A percentile compares a stretch with the other conserved stretches of the same genome.
Evolutionary conservation across 1,140 invertebrate species (phyloP).

Genomic region (Aphidius gifuensis): DNA sequence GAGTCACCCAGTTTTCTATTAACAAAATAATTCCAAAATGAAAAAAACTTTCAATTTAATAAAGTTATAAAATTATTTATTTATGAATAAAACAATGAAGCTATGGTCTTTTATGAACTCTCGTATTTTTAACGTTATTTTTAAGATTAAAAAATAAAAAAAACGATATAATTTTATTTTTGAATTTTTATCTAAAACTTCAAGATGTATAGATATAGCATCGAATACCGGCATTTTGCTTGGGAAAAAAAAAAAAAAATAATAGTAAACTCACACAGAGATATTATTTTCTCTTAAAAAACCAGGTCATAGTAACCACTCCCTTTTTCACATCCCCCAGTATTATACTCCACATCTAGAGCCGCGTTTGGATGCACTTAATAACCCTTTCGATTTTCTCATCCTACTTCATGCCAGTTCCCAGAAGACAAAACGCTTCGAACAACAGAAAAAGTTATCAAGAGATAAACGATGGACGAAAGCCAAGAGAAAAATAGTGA

Average conservation of each 20-base stretch:
- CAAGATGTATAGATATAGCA: too few relatives aligned
- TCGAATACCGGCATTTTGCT: too few relatives aligned
- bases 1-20: constrained; percentile 23
- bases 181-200: too few relatives aligned
- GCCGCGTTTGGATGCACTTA: constrained; percentile 18
- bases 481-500: constrained; percentile 12
- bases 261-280: too few relatives aligned
- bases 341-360: constrained; percentile 1
- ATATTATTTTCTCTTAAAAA: constrained; percentile 9
- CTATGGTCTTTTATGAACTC: not conserved
- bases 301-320: constrained; percentile 18
- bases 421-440: not conserved
- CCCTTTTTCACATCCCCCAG: constrained; percentile 2
- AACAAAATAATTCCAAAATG: constrained; percentile 26
- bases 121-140: not conserved
- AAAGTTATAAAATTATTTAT: not conserved
- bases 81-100: not conserved
- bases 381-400: constrained; percentile 11
- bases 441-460: constrained; percentile 13
- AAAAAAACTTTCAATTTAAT: constrained; percentile 22
- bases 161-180: not conserved
- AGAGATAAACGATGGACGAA: constrained; percentile 9
- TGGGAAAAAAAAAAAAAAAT: too few relatives aligned
- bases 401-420: constrained; percentile 2
- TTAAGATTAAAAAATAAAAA: too few relatives aligned